phyloP scores from a whole-genome alignment of 2,888 invertebrate species.

The Amphipoea oculea region DNA sequence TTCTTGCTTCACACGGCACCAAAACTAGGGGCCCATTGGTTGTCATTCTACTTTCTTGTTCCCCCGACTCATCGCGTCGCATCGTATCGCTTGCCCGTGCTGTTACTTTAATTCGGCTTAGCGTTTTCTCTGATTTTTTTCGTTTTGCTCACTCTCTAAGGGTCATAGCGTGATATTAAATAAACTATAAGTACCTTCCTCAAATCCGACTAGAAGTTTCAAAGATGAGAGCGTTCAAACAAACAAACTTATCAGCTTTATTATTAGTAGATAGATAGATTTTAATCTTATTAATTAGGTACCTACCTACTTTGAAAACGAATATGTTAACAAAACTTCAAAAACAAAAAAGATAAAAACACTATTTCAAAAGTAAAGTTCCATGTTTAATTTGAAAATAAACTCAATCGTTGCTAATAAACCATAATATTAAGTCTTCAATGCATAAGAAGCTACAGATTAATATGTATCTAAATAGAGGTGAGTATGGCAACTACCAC shows the following conservation, averaged over 20 bases:
- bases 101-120: background rate
- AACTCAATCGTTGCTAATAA: background rate
- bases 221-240: background rate
- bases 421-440: conserved; percentile 14
- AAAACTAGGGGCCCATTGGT: too few relatives aligned
- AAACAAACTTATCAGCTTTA: too few relatives aligned
- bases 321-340: background rate
- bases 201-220: background rate
- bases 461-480: conserved; percentile 35
- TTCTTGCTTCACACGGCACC: too few relatives aligned
- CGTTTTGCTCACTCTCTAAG: background rate
- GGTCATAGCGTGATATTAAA: background rate
- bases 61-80: background rate
- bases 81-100: background rate
- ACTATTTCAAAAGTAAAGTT: background rate
- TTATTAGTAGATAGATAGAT: too few relatives aligned
- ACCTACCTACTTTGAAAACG: background rate
- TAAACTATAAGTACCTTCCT: too few relatives aligned
- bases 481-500: conserved; percentile 14
- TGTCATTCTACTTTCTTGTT: too few relatives aligned
- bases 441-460: conserved; percentile 28
- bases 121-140: background rate
- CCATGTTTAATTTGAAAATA: background rate
- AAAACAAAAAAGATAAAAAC: background rate
- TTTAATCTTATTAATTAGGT: too few relatives aligned